These are phyloP conservation scores for Furcifer pardalis DNA, from an alignment of 2,797 vertebrate species.

Conservation along the genomic window DNA sequence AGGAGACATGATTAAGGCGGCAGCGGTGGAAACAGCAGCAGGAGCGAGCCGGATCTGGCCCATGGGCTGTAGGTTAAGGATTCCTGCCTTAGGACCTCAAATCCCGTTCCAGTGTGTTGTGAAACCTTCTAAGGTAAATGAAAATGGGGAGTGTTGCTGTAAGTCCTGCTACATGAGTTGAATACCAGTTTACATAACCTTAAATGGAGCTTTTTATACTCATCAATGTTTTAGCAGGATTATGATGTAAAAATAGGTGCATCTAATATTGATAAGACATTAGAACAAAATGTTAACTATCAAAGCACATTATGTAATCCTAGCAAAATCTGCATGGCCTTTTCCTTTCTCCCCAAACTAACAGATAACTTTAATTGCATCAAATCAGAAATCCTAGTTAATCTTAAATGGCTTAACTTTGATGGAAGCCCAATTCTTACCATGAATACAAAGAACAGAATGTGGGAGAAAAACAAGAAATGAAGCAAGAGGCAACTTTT, in stretches of 20 bases:
- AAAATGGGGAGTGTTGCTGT: not conserved
- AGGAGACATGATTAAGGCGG: no score
- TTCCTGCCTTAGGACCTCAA: no score
- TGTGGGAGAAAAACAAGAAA: not conserved
- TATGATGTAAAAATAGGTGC: not conserved
- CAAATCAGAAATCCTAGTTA: not conserved
- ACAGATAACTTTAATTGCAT: not conserved
- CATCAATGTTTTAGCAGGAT: not conserved
- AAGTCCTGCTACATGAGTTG: not conserved
- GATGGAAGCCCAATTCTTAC: not conserved
- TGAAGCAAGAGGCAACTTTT: not conserved
- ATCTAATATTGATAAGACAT: not conserved
- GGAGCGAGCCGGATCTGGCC: no score
- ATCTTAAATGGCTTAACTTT: not conserved
- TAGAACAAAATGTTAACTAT: constrained; percentile 11
- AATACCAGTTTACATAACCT: no score
- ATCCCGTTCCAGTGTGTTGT: no score
- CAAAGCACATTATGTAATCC: not conserved
- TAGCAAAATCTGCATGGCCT: not conserved
- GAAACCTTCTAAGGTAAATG: no score
- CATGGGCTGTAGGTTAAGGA: no score
- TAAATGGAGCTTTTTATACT: not conserved
- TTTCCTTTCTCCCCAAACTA: not conserved
- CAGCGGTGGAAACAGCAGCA: no score
- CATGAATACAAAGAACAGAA: not conserved